A percentile compares a stretch with the other conserved stretches of the same genome.
Evolutionary conservation across 2,797 vertebrate genomes (phyloP).

Genomic region (Sebastes umbrosus): DNA sequence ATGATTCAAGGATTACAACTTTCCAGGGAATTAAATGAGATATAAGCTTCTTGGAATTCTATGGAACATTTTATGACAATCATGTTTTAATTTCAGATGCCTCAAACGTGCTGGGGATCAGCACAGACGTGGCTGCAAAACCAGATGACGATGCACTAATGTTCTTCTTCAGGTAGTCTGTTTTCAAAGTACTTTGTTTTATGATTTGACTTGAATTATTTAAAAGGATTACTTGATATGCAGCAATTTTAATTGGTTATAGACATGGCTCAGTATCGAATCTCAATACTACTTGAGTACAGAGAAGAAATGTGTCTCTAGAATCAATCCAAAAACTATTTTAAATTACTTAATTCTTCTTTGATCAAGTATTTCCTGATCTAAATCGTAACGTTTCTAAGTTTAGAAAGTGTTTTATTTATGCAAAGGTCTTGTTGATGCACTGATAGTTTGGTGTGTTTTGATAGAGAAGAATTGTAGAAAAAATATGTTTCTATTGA

Average conservation of each 20-base stretch:
- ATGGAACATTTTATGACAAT: background rate
- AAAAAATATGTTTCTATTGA: background rate
- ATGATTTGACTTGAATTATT: background rate
- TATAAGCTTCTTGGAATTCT: background rate
- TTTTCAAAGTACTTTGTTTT: background rate
- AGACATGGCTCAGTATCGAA: background rate
- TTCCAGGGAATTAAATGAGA: background rate
- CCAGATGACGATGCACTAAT: slow-evolving; percentile 87
- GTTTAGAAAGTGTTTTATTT: background rate
- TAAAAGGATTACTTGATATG: background rate
- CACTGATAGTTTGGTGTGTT: background rate
- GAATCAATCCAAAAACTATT: background rate
- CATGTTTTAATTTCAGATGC: slow-evolving; percentile 86
- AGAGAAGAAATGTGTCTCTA: background rate
- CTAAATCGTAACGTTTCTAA: background rate
- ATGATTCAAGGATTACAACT: background rate
- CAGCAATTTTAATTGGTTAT: background rate
- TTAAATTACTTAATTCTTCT: background rate
- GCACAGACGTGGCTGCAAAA: slow-evolving; percentile 86
- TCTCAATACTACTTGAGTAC: background rate
- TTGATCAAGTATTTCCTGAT: background rate
- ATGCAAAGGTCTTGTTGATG: background rate
- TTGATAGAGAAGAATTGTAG: background rate
- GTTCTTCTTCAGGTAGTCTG: slow-evolving; percentile 93
- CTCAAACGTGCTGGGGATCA: slow-evolving; percentile 92